phyloP scores from a whole-genome alignment of 2,113 vertebrate species.

The Chloropsis hardwickii region DNA sequence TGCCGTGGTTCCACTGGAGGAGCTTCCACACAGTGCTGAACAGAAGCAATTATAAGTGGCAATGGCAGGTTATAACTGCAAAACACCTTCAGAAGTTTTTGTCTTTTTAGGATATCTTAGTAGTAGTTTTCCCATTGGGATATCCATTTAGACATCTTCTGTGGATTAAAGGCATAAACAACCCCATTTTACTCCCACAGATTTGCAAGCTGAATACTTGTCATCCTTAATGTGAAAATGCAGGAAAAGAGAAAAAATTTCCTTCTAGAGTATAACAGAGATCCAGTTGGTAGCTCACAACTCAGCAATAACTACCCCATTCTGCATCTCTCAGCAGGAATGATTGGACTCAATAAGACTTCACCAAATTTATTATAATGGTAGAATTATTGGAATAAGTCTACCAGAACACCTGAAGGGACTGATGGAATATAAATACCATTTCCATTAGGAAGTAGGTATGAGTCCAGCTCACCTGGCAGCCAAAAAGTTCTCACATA shows the following conservation, averaged over 20 bases:
- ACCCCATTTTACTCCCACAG: neutral
- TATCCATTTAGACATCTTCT: neutral
- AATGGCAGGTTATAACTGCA: neutral
- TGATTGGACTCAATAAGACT: neutral
- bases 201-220: neutral
- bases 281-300: neutral
- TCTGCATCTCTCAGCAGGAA: neutral
- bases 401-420: conserved; percentile 11
- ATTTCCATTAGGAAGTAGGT: neutral
- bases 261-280: neutral
- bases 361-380: conserved; percentile 9
- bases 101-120: neutral
- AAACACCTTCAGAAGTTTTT: neutral
- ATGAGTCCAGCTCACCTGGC: neutral
- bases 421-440: neutral
- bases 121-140: neutral
- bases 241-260: neutral
- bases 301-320: neutral
- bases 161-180: neutral
- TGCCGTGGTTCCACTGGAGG: neutral
- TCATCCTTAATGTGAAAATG: neutral
- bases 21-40: neutral
- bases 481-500: neutral
- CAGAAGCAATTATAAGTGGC: neutral
- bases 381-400: conserved; percentile 8